A percentile compares a stretch with the other conserved stretches of the same genome.
These are phyloP conservation scores for Tonatia bakeri DNA, from an alignment of 2,113 vertebrate genomes.

Conservation along the genomic window DNA sequence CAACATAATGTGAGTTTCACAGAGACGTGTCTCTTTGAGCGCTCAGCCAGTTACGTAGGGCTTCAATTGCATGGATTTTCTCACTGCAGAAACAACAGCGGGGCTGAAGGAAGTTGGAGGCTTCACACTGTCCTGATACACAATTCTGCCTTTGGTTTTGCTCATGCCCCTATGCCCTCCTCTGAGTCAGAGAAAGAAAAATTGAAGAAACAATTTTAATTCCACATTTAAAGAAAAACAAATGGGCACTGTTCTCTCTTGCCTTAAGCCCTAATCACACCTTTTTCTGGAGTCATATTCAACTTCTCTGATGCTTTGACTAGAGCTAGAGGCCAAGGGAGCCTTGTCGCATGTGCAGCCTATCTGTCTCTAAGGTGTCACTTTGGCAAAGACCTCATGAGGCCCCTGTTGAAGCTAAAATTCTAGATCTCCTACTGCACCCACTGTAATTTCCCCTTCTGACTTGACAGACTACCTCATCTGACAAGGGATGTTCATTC, in stretches of 20 bases:
- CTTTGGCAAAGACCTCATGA: neutral
- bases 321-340: neutral
- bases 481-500: neutral
- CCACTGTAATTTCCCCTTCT: neutral
- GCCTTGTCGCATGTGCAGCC: neutral
- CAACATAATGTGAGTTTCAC: conserved; percentile 64
- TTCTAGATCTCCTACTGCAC: neutral
- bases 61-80: conserved; percentile 63
- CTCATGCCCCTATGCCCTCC: neutral
- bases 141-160: conserved; percentile 25
- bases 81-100: conserved; percentile 36
- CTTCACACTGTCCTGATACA: conserved; percentile 23
- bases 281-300: neutral
- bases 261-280: neutral
- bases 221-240: conserved; percentile 40
- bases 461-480: neutral
- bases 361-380: conserved; percentile 24
- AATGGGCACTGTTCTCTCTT: neutral
- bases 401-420: conserved; percentile 9
- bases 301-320: neutral
- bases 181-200: conserved; percentile 44
- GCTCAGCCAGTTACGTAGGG: neutral
- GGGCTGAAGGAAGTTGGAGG: conserved; percentile 2
- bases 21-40: conserved; percentile 61
- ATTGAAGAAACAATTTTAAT: conserved; percentile 24